Percentiles rank a stretch among this genome's conserved stretches.
Evolutionary conservation across 2,797 vertebrate species (phyloP).

Genomic region (Bradypodion pumilum): DNA sequence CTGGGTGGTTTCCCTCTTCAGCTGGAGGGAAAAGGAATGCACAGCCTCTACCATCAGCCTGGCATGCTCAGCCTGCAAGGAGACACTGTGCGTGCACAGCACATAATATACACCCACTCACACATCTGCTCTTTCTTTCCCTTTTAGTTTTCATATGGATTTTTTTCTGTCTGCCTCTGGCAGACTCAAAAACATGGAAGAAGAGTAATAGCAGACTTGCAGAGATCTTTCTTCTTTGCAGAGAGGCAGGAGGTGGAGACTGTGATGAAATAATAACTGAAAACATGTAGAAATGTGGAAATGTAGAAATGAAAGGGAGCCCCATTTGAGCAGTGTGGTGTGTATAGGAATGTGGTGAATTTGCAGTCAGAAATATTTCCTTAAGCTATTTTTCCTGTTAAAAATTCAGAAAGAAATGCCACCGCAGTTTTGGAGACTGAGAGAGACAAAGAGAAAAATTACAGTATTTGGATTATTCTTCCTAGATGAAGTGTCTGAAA

Average conservation of each 20-base stretch:
- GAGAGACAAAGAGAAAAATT: not conserved
- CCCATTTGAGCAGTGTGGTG: not conserved
- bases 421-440: not conserved
- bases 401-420: slow-evolving; percentile 1
- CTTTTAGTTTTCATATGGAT: slow-evolving; percentile 13
- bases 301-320: not conserved
- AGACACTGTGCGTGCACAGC: not conserved
- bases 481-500: not conserved
- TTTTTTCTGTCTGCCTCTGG: slow-evolving; percentile 12
- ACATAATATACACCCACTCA: not conserved
- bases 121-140: slow-evolving; percentile 23
- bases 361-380: not conserved
- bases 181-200: slow-evolving; percentile 3
- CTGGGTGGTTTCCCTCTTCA: not conserved
- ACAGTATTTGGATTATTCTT: not conserved
- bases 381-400: not conserved
- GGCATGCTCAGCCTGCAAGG: slow-evolving; percentile 3
- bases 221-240: not conserved
- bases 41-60: not conserved
- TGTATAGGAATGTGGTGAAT: not conserved
- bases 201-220: not conserved
- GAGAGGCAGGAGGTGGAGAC: not conserved
- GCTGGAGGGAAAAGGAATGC: not conserved
- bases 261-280: not conserved
- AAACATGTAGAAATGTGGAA: not conserved